Evolutionary conservation across 2,888 invertebrate genomes (phyloP), one percentile per base, ranked within the genome.

Genomic region (Mycalesis mineus): DNA sequence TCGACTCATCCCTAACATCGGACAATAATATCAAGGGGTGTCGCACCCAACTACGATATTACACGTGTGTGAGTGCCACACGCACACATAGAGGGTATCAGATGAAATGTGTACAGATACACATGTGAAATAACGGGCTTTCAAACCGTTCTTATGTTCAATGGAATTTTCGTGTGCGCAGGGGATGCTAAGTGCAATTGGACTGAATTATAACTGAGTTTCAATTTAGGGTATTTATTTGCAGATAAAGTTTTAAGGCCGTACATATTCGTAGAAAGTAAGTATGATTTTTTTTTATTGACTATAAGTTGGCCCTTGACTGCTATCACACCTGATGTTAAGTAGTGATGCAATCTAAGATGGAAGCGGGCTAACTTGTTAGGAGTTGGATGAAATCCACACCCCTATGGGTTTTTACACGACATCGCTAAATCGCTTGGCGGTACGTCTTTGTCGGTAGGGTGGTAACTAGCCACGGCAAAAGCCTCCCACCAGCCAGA

Each of bases 11-110:
- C 65, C 64, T 55, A 56, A 49, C 52, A 53, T 54, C 72, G 72
- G 70, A 73, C 73, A 76, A 80, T 78, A 74, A 74, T 77, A 76
- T 74, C 71, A 75, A 74, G 75, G 82, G 82, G 82, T 80, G 82
- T 78, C 74, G 74, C 79, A 79, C 78, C 79, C 79, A 75, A 69
- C 64, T 60, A 65, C 70, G 31, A 39, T 59, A 31, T 52, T 57
- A 48, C 57, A 40, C 51, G 52, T 72, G 72, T 78, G 72, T 75
- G 77, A 54, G 70, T 74, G 55, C 55, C 55, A 31, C 53, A 62
- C 63, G 47, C 71, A 74, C 75, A 74, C 68, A 72, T 63, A 42
- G 37, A 51, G 42, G 61, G 49, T 62, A 71, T 69, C 57, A 68
- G 64, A 65, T 65, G 60, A 59, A 67, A 63, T 63, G 60, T 61